These are phyloP conservation scores for Crypturellus undulatus DNA, from an alignment of 2,113 vertebrate genomes.

Conservation along the genomic window DNA sequence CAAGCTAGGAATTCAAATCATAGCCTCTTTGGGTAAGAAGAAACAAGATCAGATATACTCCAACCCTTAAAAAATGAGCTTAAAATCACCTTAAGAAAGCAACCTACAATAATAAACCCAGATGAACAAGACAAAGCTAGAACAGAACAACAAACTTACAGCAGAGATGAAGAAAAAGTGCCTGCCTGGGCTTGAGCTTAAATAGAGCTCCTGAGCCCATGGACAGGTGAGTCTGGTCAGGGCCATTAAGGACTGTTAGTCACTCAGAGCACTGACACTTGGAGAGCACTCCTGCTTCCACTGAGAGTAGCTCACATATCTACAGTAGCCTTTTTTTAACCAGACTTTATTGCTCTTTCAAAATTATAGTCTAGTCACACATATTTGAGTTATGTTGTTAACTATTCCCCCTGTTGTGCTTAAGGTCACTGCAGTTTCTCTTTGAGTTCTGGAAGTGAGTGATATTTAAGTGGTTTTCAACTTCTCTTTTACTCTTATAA, in stretches of 20 bases:
- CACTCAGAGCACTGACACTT: neutral
- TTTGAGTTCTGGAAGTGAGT: neutral
- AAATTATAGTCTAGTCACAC: neutral
- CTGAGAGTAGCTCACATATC: neutral
- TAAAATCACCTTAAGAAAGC: rapidly evolving
- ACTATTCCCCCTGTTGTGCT: neutral
- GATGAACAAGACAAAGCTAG: rapidly evolving
- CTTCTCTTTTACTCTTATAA: neutral
- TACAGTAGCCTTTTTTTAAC: neutral
- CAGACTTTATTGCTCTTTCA: neutral
- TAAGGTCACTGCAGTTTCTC: neutral
- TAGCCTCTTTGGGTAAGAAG: rapidly evolving
- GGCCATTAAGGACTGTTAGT: neutral
- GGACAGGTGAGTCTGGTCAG: neutral
- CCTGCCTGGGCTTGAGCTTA: neutral
- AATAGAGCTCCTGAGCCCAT: neutral
- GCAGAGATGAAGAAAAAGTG: rapidly evolving
- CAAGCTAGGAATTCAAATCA: rapidly evolving
- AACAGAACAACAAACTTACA: rapidly evolving
- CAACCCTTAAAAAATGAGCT: rapidly evolving
- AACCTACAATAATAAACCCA: neutral
- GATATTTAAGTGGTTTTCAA: neutral
- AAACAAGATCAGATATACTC: rapidly evolving
- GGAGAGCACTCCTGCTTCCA: neutral
- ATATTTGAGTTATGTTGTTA: neutral